Percentiles rank a stretch among this genome's conserved stretches.
These are phyloP conservation scores for Lysiphlebus fabarum DNA, from an alignment of 1,140 invertebrate genomes.

Conservation along the genomic window DNA sequence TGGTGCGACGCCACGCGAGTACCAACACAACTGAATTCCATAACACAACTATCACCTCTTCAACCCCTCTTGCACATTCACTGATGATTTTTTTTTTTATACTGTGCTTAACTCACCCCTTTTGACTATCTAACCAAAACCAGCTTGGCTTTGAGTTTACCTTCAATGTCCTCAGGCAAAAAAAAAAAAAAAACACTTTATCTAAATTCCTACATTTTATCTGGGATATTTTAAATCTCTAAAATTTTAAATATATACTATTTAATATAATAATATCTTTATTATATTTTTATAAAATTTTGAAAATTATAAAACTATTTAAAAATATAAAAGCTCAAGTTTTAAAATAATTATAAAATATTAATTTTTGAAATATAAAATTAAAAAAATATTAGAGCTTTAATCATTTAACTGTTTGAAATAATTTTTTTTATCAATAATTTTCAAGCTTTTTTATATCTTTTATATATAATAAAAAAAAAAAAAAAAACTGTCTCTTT, in stretches of 20 bases:
- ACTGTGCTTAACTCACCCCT: not conserved
- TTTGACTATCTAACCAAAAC: constrained; percentile 5
- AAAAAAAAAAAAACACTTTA: not conserved
- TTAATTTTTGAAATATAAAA: too few species aligned
- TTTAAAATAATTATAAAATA: too few species aligned
- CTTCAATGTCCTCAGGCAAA: not conserved
- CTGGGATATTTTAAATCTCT: not conserved
- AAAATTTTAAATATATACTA: not conserved
- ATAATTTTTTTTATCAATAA: too few species aligned
- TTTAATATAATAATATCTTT: not conserved
- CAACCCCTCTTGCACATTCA: too few species aligned
- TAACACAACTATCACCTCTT: constrained; percentile 12
- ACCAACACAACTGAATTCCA: constrained; percentile 29
- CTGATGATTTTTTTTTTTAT: too few species aligned
- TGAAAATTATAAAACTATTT: not conserved
- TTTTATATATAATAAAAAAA: too few species aligned
- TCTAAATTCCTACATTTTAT: too few species aligned
- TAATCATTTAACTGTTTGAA: too few species aligned
- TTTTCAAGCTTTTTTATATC: too few species aligned
- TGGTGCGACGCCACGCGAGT: constrained; percentile 34
- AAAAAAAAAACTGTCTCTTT: too few species aligned
- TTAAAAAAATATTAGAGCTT: too few species aligned
- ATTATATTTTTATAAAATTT: not conserved
- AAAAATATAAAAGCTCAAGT: too few species aligned
- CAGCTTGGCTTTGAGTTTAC: constrained; percentile 12